Evolutionary conservation across 2,888 invertebrate genomes (phyloP).

Genomic region (Nomada ruficornis): DNA sequence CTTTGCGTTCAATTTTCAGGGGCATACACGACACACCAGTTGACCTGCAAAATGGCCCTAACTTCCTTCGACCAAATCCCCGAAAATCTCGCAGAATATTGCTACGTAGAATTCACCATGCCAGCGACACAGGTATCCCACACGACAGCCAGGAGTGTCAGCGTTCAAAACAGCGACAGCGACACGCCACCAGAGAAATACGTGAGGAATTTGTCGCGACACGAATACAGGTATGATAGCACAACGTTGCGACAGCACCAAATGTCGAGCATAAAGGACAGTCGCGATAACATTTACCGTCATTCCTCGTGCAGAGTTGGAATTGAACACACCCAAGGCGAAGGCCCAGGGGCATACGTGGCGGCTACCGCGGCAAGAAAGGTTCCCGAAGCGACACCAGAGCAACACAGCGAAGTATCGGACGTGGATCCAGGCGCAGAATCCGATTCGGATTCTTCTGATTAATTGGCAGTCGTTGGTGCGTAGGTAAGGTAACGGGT

Average conservation of each 20-base stretch:
- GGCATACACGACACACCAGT: constrained; percentile 98
- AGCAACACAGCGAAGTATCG: constrained; percentile 72
- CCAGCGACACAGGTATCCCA: constrained; percentile 98
- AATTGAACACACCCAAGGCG: constrained; percentile 93
- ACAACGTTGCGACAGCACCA: background rate
- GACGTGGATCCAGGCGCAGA: constrained; percentile 83
- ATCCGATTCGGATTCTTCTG: constrained; percentile 86
- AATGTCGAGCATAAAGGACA: background rate
- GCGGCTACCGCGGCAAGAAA: constrained; percentile 86
- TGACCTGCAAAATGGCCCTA: constrained; percentile 96
- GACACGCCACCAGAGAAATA: constrained; percentile 99
- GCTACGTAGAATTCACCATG: constrained; percentile 99
- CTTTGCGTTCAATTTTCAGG: constrained; percentile 86
- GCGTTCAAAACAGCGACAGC: constrained; percentile 93
- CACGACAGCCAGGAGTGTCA: constrained; percentile 97
- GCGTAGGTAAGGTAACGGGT: constrained; percentile 51
- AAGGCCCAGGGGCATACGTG: constrained; percentile 89
- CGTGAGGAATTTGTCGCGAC: constrained; percentile 97
- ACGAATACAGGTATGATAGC: constrained; percentile 92
- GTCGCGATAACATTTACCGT: too few relatives aligned
- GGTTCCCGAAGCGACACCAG: constrained; percentile 81
- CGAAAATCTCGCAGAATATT: constrained; percentile 94
- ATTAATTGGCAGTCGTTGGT: constrained; percentile 77
- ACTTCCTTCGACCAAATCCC: constrained; percentile 99
- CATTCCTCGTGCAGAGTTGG: constrained; percentile 88